phyloP scores from a whole-genome alignment of 2,113 vertebrate genomes.

The Syrmaticus mikado region DNA sequence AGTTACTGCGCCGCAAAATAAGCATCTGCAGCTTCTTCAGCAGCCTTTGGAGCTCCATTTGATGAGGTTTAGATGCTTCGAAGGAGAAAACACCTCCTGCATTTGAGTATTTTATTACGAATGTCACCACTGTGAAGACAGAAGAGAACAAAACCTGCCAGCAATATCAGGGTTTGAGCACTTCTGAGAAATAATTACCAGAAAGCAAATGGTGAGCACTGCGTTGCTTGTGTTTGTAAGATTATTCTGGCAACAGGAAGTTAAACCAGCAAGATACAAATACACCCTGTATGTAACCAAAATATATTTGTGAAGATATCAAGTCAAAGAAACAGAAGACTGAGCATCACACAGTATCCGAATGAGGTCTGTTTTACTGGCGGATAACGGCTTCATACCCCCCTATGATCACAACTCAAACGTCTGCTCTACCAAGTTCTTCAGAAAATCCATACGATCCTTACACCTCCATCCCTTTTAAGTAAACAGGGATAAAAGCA shows the following conservation, averaged over 20 bases:
- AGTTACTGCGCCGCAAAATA: not conserved
- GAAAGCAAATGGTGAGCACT: not conserved
- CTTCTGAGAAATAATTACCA: not conserved
- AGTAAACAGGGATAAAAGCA: not conserved
- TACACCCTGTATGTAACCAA: not conserved
- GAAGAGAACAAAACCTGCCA: not conserved
- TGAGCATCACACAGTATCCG: not conserved
- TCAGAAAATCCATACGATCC: not conserved
- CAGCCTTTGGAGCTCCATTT: not conserved
- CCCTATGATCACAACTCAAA: not conserved
- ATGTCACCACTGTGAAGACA: not conserved
- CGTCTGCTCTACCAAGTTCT: not conserved
- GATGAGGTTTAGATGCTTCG: not conserved
- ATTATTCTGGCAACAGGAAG: not conserved
- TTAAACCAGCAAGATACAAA: not conserved
- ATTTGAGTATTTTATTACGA: not conserved
- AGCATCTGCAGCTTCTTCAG: not conserved
- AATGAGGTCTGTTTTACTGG: not conserved
- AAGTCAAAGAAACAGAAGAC: not conserved
- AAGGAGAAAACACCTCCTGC: not conserved
- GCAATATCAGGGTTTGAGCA: not conserved
- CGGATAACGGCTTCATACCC: not conserved
- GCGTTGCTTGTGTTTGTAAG: not conserved
- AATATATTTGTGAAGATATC: not conserved
- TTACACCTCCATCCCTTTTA: not conserved